Percentiles rank a stretch among this genome's conserved stretches.
Evolutionary conservation across 1,140 invertebrate genomes (phyloP).

Genomic region (Medauroidea extradentata): DNA sequence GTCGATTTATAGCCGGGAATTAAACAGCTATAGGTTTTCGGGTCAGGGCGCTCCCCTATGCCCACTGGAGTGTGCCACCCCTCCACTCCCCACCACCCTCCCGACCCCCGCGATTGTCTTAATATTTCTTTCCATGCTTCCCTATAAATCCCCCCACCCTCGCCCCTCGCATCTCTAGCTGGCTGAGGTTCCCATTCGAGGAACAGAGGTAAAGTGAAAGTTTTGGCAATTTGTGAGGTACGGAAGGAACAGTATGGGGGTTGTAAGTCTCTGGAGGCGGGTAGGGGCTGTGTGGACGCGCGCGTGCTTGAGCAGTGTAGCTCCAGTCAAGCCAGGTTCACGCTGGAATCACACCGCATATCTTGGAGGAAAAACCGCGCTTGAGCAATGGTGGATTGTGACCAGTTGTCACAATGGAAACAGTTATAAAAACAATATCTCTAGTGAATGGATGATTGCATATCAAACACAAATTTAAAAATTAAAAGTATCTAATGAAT

Average conservation of each 20-base stretch:
- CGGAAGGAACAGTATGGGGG: neutral
- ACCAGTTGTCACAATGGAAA: too few species aligned
- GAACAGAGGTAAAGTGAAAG: slow-evolving; percentile 13
- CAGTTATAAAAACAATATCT: too few species aligned
- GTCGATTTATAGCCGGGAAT: too few species aligned
- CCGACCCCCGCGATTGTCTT: slow-evolving; percentile 4
- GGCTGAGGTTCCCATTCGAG: neutral
- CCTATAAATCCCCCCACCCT: slow-evolving; percentile 8
- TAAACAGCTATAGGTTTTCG: too few species aligned
- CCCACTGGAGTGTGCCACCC: neutral
- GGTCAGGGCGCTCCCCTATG: neutral
- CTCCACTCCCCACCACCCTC: neutral
- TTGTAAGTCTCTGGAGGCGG: slow-evolving; percentile 9
- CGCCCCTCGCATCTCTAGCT: neutral
- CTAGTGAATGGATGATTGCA: too few species aligned
- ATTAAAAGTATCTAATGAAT: too few species aligned
- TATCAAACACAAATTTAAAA: too few species aligned
- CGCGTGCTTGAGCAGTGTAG: neutral
- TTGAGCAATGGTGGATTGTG: too few species aligned
- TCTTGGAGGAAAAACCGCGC: too few species aligned
- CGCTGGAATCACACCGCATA: too few species aligned
- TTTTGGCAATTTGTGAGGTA: slow-evolving; percentile 11
- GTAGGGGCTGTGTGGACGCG: neutral
- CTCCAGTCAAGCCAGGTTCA: neutral
- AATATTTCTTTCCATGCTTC: slow-evolving; percentile 8